A percentile compares a stretch with the other conserved stretches of the same genome.
Evolutionary conservation across 1,140 invertebrate genomes (phyloP).

Genomic region (Dufourea novaeangliae): DNA sequence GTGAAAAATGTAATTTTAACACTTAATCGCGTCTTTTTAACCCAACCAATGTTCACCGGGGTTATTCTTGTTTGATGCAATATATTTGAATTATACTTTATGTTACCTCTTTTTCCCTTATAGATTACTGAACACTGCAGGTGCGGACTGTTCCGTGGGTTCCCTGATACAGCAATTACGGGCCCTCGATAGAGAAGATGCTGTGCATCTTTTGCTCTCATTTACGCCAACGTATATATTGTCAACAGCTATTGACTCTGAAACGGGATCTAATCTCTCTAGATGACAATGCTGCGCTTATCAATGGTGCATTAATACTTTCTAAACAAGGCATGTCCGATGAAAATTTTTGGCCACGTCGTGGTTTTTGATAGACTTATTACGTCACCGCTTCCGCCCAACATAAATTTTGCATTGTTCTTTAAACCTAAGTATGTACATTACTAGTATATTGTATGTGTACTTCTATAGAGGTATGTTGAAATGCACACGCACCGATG

Average conservation of each 20-base stretch:
- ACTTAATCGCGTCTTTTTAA: too few relatives aligned
- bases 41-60: too few relatives aligned
- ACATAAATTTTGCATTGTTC: constrained; percentile 51
- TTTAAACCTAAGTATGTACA: constrained; percentile 52
- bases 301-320: constrained; percentile 71
- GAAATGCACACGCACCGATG: constrained; percentile 37
- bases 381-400: constrained; percentile 64
- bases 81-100: not conserved
- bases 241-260: constrained; percentile 74
- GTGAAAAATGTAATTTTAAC: too few relatives aligned
- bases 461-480: constrained; percentile 38
- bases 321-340: constrained; percentile 58
- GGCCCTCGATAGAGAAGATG: constrained; percentile 77
- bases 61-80: too few relatives aligned
- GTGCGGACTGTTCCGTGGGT: constrained; percentile 75
- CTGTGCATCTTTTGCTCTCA: constrained; percentile 75
- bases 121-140: constrained; percentile 75
- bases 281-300: constrained; percentile 78
- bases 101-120: constrained; percentile 1
- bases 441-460: constrained; percentile 34
- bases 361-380: constrained; percentile 50
- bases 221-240: constrained; percentile 76
- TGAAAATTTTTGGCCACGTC: constrained; percentile 11
- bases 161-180: constrained; percentile 74
- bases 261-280: constrained; percentile 80